These are phyloP conservation scores for Notolepis coatsorum DNA, from an alignment of 2,797 vertebrate species.

Conservation along the genomic window DNA sequence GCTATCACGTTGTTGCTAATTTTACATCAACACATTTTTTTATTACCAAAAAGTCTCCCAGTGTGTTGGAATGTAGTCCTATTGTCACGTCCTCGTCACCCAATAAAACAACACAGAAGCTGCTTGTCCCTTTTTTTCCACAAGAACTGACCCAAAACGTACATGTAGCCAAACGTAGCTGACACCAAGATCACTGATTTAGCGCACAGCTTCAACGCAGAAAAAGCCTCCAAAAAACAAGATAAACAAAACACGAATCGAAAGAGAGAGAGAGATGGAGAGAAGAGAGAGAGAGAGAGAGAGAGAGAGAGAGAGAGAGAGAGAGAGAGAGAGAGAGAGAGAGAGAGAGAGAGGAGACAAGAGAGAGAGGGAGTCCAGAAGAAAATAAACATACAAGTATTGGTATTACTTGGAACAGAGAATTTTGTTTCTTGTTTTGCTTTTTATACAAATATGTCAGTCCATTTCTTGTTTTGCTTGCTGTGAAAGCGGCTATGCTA, in stretches of 20 bases:
- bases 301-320: slow-evolving; percentile 43
- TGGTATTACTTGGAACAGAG: slow-evolving; percentile 72
- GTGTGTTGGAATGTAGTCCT: slow-evolving; percentile 59
- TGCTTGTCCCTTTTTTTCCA: slow-evolving; percentile 11
- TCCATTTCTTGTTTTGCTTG: slow-evolving; percentile 53
- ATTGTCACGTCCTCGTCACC: slow-evolving; percentile 26
- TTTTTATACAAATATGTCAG: slow-evolving; percentile 78
- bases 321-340: slow-evolving; percentile 42
- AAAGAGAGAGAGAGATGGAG: slow-evolving; percentile 36
- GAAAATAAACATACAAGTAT: slow-evolving; percentile 68
- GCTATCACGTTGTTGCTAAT: slow-evolving; percentile 32
- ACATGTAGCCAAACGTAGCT: slow-evolving; percentile 56
- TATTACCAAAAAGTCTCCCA: slow-evolving; percentile 19
- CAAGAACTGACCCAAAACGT: slow-evolving; percentile 33
- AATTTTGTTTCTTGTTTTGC: slow-evolving; percentile 58
- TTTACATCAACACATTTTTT: no score
- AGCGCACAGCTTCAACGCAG: slow-evolving; percentile 70
- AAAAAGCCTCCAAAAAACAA: slow-evolving; percentile 44
- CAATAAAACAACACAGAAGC: slow-evolving; percentile 20
- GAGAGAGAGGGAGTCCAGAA: slow-evolving; percentile 48
- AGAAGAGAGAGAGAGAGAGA: slow-evolving; percentile 47
- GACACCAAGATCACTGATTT: slow-evolving; percentile 63
- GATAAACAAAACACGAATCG: slow-evolving; percentile 36
- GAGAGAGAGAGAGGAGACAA: slow-evolving; percentile 34
- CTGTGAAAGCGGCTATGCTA: slow-evolving; percentile 63